Base-by-base conservation (phyloP, 64 coral and sea anemone species). In the Montipora cactus region DNA sequence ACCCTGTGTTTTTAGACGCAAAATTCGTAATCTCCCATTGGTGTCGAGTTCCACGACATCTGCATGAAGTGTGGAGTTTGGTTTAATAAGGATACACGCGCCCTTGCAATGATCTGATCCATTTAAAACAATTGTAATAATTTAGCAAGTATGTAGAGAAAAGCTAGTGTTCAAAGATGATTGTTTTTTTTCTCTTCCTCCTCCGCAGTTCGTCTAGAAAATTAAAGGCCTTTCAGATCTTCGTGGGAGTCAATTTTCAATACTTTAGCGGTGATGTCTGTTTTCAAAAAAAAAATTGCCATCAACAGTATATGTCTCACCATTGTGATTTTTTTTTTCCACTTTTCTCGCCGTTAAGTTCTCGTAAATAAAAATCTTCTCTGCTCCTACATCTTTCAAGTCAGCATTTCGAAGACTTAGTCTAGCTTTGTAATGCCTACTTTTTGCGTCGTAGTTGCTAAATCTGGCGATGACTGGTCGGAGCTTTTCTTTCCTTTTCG, bases 321-420 rank as follows among this genome's bases (percentile, higher is more conserved):
- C 61, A 66, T 5, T 7, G 61, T 7, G 61, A 66, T 3, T 64
- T 66, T 66, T 7, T 66, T 66, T 66, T 66, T 66, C 22, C 61
- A 3, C 61, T 7, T 66, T 66, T 66, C 61, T 66, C 61, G 61
- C 61, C 61, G 61, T 66, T 66, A 66, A 66, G 59, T 16, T 64
- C 59, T 66, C 37, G 37, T 37, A 37, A 37, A 37, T 37, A 66
- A 66, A 66, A 13, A 66, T 66, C 61, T 66, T 66, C 5, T 7
- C 61, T 66, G 61, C 61, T 66, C 61, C 61, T 66, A 66, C 61
- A 66, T 66, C 61, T 66, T 66, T 66, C 61, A 66, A 66, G 61
- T 66, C 61, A 66, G 61, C 5, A 66, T 66, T 66, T 66, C 61
- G 61, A 66, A 66, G 61, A 66, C 4, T 66, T 66, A 66, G 3